A percentile compares a stretch with the other conserved stretches of the same genome.
phyloP scores from a whole-genome alignment of 2,113 vertebrate genomes.

The Burhinus oedicnemus region DNA sequence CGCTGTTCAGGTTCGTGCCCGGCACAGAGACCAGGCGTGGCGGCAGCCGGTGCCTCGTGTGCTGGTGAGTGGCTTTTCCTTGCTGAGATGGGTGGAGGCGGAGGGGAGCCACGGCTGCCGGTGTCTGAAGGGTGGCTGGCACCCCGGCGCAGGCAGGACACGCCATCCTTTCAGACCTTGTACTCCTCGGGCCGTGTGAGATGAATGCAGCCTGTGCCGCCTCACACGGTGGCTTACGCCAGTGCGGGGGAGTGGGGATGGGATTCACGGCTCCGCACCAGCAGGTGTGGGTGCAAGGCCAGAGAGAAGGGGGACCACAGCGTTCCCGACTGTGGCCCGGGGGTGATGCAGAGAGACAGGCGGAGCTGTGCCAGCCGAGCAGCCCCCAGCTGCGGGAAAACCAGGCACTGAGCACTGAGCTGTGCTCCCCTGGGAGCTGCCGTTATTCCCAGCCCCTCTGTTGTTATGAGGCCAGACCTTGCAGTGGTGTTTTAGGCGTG shows the following conservation, averaged over 20 bases:
- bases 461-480: not conserved
- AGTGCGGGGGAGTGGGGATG: not conserved
- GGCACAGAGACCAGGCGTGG: not conserved
- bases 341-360: not conserved
- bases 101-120: accelerated
- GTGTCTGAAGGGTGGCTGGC: not conserved
- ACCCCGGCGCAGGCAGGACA: not conserved
- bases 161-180: not conserved
- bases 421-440: not conserved
- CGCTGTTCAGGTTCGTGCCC: not conserved
- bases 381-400: not conserved
- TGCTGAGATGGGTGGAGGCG: accelerated
- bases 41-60: accelerated
- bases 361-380: not conserved
- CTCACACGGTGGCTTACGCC: not conserved
- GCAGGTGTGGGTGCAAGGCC: not conserved
- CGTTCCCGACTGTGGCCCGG: too few species aligned
- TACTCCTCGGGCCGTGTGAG: accelerated
- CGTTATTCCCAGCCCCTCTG: not conserved
- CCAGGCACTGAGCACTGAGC: not conserved
- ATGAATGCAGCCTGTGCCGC: not conserved
- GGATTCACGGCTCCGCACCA: not conserved
- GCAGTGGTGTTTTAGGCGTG: not conserved
- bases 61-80: not conserved
- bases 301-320: accelerated